Conservation (phyloP, 2,113 vertebrate genomes). For the Collichthys lucidus region DNA sequence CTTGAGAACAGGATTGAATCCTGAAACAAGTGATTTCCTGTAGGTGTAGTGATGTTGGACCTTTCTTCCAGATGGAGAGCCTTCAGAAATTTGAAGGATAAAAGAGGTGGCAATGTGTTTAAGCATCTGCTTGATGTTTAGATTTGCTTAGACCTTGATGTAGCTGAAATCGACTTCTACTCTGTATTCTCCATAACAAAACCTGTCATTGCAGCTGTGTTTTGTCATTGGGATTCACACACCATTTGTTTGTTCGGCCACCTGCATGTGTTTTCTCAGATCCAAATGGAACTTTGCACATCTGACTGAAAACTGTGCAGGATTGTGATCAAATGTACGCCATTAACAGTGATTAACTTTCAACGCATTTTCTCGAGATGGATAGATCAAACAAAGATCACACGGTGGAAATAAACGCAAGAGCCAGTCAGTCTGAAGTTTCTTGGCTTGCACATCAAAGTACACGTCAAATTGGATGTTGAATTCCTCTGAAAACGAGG, state of each 20-base stretch:
- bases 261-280: not conserved
- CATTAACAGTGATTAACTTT: too few species aligned
- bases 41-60: not conserved
- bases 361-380: too few species aligned
- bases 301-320: not conserved
- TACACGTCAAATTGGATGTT: too few species aligned
- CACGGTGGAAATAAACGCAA: too few species aligned
- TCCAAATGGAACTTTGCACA: not conserved
- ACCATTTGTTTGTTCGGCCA: not conserved
- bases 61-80: not conserved
- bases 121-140: not conserved
- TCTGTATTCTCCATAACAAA: not conserved
- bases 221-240: not conserved
- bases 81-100: not conserved
- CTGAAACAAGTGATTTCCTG: not conserved
- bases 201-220: constrained; percentile 2
- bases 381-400: too few species aligned
- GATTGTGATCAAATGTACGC: too few species aligned
- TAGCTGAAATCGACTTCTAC: not conserved
- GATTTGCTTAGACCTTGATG: constrained; percentile 1
- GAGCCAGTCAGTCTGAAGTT: too few species aligned
- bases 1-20: not conserved
- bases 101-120: not conserved
- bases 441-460: too few species aligned
- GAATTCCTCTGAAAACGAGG: too few species aligned